Evolutionary conservation across 2,113 vertebrate species (phyloP).

Genomic region (Antechinus stuartii): DNA sequence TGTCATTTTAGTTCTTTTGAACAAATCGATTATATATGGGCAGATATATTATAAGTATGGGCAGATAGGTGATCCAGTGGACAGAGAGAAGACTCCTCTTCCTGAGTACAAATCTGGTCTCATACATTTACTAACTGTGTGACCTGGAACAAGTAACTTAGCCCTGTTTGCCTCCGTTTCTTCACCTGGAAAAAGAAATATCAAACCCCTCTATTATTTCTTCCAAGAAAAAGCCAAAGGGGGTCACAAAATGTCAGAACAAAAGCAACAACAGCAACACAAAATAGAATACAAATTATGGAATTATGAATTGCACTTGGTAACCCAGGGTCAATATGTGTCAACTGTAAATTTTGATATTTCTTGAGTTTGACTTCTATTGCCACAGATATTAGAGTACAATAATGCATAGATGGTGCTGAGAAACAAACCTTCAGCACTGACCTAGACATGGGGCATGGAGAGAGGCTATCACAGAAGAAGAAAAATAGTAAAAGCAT

Average conservation of each 20-base stretch:
- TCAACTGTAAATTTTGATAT: not conserved
- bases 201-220: no score
- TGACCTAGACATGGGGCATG: not conserved
- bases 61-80: not conserved
- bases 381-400: not conserved
- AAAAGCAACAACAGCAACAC: no score
- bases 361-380: not conserved
- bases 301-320: conserved; percentile 1
- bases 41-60: not conserved
- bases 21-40: not conserved
- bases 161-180: no score
- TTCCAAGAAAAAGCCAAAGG: no score
- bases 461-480: not conserved
- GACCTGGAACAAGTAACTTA: no score
- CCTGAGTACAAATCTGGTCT: not conserved
- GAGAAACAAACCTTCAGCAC: not conserved
- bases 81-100: not conserved
- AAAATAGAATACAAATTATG: not conserved
- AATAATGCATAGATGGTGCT: not conserved
- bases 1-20: not conserved
- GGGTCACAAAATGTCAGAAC: no score
- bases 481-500: not conserved
- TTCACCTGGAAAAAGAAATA: no score
- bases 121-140: no score
- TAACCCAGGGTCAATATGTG: not conserved